A percentile compares a stretch with the other conserved stretches of the same genome.
These are phyloP conservation scores for Campoletis sonorensis DNA, from an alignment of 1,140 invertebrate species.

Conservation along the genomic window DNA sequence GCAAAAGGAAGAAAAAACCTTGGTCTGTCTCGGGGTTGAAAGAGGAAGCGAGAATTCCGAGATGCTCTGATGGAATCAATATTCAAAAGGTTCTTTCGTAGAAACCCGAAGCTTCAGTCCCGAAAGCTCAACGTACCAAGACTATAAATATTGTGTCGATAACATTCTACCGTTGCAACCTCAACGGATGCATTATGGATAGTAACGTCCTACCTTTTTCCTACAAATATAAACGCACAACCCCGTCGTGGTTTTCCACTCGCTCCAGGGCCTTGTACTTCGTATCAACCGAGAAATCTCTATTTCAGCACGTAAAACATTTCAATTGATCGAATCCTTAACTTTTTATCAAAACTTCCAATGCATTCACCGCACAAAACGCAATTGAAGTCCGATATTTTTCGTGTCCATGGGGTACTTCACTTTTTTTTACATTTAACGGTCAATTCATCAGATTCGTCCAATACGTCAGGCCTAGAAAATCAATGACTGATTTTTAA, in stretches of 20 bases:
- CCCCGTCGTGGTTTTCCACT: too few species aligned
- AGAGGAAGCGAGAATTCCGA: neutral
- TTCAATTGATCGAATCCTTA: slow-evolving; percentile 20
- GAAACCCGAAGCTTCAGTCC: neutral
- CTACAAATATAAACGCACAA: neutral
- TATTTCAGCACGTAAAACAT: slow-evolving; percentile 26
- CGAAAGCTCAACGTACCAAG: neutral
- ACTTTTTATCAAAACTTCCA: slow-evolving; percentile 12
- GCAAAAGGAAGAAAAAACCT: neutral
- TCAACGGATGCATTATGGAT: slow-evolving; percentile 24
- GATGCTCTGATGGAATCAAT: slow-evolving; percentile 23
- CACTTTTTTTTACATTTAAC: neutral
- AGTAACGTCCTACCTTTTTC: neutral
- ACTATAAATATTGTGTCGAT: slow-evolving; percentile 30
- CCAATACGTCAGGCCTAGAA: too few species aligned
- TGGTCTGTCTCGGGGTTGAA: neutral
- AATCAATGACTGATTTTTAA: too few species aligned
- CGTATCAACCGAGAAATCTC: slow-evolving; percentile 4
- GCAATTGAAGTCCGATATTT: neutral
- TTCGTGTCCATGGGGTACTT: neutral
- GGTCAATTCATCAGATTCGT: neutral
- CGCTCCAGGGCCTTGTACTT: neutral
- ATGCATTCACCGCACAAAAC: neutral
- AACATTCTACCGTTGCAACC: slow-evolving; percentile 14
- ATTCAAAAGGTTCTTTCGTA: slow-evolving; percentile 14